Evolutionary conservation across 2,113 vertebrate genomes (phyloP), one percentile per base, ranked within the genome.

Genomic region (Colinus virginianus): DNA sequence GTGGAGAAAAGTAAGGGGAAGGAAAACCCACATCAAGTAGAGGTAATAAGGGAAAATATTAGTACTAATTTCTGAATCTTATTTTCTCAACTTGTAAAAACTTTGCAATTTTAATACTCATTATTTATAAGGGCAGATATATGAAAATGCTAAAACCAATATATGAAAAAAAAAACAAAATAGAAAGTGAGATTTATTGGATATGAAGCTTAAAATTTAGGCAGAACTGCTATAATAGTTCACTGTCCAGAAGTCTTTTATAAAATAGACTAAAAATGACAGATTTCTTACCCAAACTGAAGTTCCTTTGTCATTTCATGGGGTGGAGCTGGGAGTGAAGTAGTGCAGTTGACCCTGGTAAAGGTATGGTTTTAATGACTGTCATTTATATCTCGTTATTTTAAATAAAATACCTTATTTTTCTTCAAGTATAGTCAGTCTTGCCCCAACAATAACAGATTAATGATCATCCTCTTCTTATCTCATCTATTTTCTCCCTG

Each of bases 281-380:
- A 43, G 17, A 32, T 64, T 77, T 15, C 25, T 78, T 92, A 19
- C 11, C n/a, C 7, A 34, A 34, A 59, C 20, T 59, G 56, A 32
- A 59, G 5, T 1, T 42, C 2, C 18, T 45, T 2, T 28, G 17
- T 10, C 22, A 26, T 12, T 46, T 22, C 7, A n/a, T 0, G 2
- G 9, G 3, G 6, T 32, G 4, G 9, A 34, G 13, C 3, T 49
- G 30, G 7, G 14, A 89, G 25, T n/a, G 19, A 72, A 66, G 9
- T 3, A 53, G 3, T 45, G 15, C 84, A 77, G 13, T 1, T 64
- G 32, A 84, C 6, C 5, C 25, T 80, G 9, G 46, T 18, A 48
- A 88, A 40, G 9, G 2, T 64, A 8, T 6, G 4, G 15, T 21
- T 70, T 87, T 18, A 66, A 34, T 21, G 9, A 46, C 61, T 58